Conservation (phyloP, 1,140 invertebrate species). For the Gonatopus flavifemur region DNA sequence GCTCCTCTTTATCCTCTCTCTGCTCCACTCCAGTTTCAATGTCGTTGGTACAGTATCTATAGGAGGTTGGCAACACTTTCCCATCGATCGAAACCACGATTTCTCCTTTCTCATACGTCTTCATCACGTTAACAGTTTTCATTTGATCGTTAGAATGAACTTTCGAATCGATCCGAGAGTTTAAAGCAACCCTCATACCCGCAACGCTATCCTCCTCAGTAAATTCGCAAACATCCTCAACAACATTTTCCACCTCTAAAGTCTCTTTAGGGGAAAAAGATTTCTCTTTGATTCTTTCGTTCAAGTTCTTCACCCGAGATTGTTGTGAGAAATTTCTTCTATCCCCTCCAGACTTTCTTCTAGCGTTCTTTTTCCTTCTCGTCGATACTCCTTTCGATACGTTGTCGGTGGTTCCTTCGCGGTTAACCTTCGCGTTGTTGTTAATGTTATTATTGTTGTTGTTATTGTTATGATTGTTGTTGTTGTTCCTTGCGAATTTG, state of each 20-base stretch:
- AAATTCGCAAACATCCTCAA: constrained; percentile 48
- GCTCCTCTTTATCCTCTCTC: constrained; percentile 10
- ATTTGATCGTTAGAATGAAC: constrained; percentile 14
- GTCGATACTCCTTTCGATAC: constrained; percentile 1
- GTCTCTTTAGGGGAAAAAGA: no score
- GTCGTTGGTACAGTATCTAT: constrained; percentile 14
- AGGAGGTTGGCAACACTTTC: constrained; percentile 40
- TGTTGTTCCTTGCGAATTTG: constrained; percentile 47
- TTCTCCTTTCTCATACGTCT: constrained; percentile 51
- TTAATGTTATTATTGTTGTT: constrained; percentile 4
- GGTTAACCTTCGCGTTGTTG: constrained; percentile 6
- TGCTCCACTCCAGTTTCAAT: constrained; percentile 1
- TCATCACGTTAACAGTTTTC: constrained; percentile 25
- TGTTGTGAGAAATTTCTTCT: constrained; percentile 2
- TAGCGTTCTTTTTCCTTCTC: constrained; percentile 5
- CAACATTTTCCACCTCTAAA: constrained; percentile 18
- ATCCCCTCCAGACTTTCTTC: constrained; percentile 12
- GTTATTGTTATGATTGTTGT: constrained; percentile 14
- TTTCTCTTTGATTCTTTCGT: background rate
- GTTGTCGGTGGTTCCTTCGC: constrained; percentile 10
- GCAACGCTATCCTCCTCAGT: constrained; percentile 52
- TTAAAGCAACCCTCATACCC: constrained; percentile 58
- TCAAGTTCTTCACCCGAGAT: background rate
- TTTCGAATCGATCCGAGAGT: constrained; percentile 44
- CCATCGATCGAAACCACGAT: constrained; percentile 52